Evolutionary conservation across 2,888 invertebrate genomes (phyloP).

Genomic region (Lithosia quadra): DNA sequence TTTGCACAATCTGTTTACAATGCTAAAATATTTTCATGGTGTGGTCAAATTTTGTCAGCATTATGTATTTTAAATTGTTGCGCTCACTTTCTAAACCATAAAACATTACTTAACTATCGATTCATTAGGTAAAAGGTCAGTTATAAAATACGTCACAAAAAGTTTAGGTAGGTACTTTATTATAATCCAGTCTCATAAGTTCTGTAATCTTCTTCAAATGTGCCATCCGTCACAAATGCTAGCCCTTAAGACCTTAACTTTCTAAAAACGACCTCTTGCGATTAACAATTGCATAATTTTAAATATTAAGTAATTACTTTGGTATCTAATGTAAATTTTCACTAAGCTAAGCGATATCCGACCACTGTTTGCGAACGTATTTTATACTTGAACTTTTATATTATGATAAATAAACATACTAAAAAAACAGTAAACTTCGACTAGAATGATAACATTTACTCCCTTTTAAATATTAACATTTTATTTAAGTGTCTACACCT

Average conservation of each 20-base stretch:
- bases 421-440: constrained; percentile 28
- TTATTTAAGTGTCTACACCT: constrained; percentile 63
- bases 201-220: neutral
- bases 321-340: neutral
- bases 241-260: neutral
- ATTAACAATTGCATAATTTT: constrained; percentile 2
- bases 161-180: neutral
- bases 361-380: neutral
- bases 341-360: neutral
- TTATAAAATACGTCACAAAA: neutral
- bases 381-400: neutral
- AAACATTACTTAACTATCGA: neutral
- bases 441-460: constrained; percentile 72
- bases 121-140: neutral
- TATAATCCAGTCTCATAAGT: neutral
- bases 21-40: neutral
- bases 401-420: neutral
- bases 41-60: neutral
- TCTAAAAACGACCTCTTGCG: neutral
- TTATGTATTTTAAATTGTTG: neutral
- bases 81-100: neutral
- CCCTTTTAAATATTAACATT: constrained; percentile 72
- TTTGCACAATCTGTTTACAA: constrained; percentile 7
- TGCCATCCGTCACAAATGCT: neutral
- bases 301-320: neutral